Percentiles rank a stretch among this genome's conserved stretches.
phyloP scores from a whole-genome alignment of 2,888 invertebrate species.

The Eupithecia pulchellata region DNA sequence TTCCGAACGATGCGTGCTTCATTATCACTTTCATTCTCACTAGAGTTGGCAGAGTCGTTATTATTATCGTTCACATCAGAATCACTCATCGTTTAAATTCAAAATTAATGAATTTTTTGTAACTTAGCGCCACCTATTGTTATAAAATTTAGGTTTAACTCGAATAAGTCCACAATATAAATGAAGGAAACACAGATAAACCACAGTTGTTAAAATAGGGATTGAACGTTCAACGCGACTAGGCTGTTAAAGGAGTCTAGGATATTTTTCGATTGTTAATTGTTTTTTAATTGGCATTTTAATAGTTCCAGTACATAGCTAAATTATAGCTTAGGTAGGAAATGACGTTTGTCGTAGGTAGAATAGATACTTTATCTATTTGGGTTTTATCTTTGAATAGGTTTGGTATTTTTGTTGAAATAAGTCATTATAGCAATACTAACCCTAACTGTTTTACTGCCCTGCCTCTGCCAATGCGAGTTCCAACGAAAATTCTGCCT shows the following conservation, averaged over 20 bases:
- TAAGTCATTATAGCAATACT: too few species aligned
- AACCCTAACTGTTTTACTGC: not conserved
- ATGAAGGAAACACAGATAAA: not conserved
- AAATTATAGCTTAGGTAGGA: not conserved
- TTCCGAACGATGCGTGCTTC: slow-evolving; percentile 48
- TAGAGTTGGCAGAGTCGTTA: slow-evolving; percentile 41
- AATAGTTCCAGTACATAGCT: slow-evolving; percentile 10
- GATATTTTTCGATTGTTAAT: slow-evolving; percentile 18
- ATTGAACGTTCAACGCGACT: slow-evolving; percentile 16
- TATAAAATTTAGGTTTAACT: not conserved
- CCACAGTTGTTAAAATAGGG: not conserved
- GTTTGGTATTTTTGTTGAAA: too few species aligned
- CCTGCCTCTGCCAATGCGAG: not conserved
- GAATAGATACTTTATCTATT: not conserved
- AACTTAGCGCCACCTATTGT: not conserved
- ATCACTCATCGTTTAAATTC: slow-evolving; percentile 8
- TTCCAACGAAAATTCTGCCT: too few species aligned
- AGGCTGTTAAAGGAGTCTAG: not conserved
- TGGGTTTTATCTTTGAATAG: not conserved
- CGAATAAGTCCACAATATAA: not conserved
- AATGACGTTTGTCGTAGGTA: not conserved
- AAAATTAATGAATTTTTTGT: not conserved
- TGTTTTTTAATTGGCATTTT: slow-evolving; percentile 29
- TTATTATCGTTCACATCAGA: slow-evolving; percentile 1
- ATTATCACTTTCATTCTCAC: slow-evolving; percentile 50